phyloP scores from a whole-genome alignment of 2,888 invertebrate genomes.

The Nemotelus pantherinus region DNA sequence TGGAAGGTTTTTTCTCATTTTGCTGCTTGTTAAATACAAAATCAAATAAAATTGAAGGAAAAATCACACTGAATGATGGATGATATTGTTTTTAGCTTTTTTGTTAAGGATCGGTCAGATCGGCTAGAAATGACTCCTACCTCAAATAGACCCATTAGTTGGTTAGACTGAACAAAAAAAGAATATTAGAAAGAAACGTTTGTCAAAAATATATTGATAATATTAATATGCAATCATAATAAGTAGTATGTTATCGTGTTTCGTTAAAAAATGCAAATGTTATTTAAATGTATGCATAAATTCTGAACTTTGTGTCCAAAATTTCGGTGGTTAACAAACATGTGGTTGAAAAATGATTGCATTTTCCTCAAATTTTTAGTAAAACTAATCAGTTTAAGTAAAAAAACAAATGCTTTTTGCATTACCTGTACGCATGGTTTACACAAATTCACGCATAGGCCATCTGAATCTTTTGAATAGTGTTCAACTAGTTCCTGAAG shows the following conservation, averaged over 20 bases:
- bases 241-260: too few relatives aligned
- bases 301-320: too few relatives aligned
- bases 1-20: background rate
- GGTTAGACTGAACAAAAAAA: conserved; percentile 60
- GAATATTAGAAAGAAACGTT: conserved; percentile 47
- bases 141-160: conserved; percentile 65
- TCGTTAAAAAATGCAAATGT: too few relatives aligned
- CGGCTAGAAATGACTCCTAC: conserved; percentile 58
- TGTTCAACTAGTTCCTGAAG: conserved; percentile 97
- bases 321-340: too few relatives aligned
- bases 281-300: too few relatives aligned
- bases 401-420: conserved; percentile 48
- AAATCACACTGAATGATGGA: conserved; percentile 29
- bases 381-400: background rate
- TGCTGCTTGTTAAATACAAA: too few relatives aligned
- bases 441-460: conserved; percentile 95
- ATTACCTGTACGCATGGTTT: conserved; percentile 92
- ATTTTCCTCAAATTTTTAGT: too few relatives aligned
- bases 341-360: too few relatives aligned
- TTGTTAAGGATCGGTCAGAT: conserved; percentile 38
- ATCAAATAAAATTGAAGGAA: background rate
- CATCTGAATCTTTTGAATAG: conserved; percentile 97
- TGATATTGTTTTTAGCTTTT: conserved; percentile 13
- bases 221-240: conserved; percentile 14
- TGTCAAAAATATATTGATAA: conserved; percentile 49